These are phyloP conservation scores for Shargacucullia verbasci DNA, from an alignment of 2,888 invertebrate genomes.

Conservation along the genomic window DNA sequence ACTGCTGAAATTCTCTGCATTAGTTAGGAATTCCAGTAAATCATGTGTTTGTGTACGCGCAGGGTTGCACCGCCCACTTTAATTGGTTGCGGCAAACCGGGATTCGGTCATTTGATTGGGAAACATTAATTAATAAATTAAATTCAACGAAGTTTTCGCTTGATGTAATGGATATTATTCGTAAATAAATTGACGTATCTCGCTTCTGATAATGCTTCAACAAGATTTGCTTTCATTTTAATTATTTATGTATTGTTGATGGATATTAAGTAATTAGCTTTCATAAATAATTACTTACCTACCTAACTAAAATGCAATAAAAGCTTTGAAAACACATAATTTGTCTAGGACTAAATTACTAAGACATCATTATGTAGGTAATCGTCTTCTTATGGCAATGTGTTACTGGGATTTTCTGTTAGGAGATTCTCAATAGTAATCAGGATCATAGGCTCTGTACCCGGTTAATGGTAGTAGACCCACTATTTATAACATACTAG, in stretches of 20 bases:
- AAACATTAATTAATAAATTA: constrained; percentile 46
- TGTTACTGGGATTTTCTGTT: too few species aligned
- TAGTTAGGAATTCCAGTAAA: constrained; percentile 19
- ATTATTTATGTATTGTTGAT: constrained; percentile 17
- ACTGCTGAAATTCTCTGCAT: constrained; percentile 13
- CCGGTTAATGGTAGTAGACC: too few species aligned
- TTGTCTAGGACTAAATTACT: too few species aligned
- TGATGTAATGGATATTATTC: constrained; percentile 29
- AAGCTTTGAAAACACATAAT: too few species aligned
- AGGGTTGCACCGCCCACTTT: constrained; percentile 16
- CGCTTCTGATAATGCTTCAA: background rate
- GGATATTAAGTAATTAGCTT: constrained; percentile 1
- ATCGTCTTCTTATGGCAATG: too few species aligned
- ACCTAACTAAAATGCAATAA: constrained; percentile 14
- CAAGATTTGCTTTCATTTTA: constrained; percentile 6
- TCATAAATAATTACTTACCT: constrained; percentile 27
- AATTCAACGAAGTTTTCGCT: constrained; percentile 27
- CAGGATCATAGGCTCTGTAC: too few species aligned
- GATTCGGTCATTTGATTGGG: constrained; percentile 21
- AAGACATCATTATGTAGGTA: too few species aligned
- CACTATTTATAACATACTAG: too few species aligned
- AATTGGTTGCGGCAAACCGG: constrained; percentile 28
- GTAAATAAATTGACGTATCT: constrained; percentile 31
- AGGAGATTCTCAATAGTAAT: too few species aligned
- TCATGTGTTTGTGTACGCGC: constrained; percentile 1